Base-by-base conservation (phyloP, 2,888 invertebrate species). In the Andrena flavipes region DNA sequence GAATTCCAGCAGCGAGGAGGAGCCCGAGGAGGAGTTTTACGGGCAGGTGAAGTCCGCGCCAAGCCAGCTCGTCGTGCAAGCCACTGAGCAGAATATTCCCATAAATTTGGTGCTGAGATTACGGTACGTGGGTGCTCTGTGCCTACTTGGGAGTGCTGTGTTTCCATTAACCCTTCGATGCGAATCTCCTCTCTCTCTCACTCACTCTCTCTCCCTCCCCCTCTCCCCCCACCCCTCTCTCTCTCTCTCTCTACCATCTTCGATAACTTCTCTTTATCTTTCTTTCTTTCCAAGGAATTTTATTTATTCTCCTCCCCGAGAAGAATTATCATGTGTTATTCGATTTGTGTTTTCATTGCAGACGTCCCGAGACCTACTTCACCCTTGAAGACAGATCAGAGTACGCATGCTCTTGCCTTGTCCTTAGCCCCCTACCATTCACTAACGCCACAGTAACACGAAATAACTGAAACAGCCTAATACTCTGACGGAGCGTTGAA, bases 91-190 rank as follows among this genome's bases (percentile, higher is more conserved):
- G 81, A 94, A 93, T 76, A 90, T 92, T 91, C 95, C 96, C 90
- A 96, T 98, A 89, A 97, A 98, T 95, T 95, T 98, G 85, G 98
- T 98, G 76, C 95, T 98, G 89, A 96, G 98, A 94, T 97, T 98
- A 96, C 96, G 98, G 97, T 96, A 92, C 92, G 91, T 73, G 54
- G 54, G 20, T 20, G 20, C 1, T 42, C 6, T 42, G 0, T n/a
- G 10, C 4, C 23, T 63, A 26, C n/a, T 26, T 30, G 5, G 0
- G 5, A 30, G 10, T 63, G n/a, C 48, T 33, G 33, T 26, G 26
- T 26, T 16, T 16, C 26, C 13, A n/a, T 16, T 48, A 56, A 56
- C 54, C 54, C 54, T 20, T 56, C 42, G 13, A 42, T 13, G 13
- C 13, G 42, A 42, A 42, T 42, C 42, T 42, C 42, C 42, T 42